A percentile compares a stretch with the other conserved stretches of the same genome.
Conservation (phyloP, 2,888 invertebrate genomes). For the Melitaea athalia region DNA sequence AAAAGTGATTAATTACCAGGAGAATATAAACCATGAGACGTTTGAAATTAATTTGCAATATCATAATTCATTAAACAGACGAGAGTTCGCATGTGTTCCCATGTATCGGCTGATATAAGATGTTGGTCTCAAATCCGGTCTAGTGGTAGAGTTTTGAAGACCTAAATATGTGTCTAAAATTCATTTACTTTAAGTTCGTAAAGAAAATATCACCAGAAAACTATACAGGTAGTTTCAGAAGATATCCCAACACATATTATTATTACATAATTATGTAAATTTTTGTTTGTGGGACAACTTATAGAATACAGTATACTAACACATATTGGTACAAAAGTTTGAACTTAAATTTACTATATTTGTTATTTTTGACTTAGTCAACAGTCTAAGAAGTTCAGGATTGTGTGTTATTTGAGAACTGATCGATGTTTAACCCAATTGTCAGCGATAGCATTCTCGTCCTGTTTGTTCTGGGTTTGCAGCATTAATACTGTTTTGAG, state of each 20-base stretch:
- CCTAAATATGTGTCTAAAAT: too few relatives aligned
- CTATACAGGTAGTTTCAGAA: too few relatives aligned
- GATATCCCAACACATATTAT: neutral
- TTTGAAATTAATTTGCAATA: neutral
- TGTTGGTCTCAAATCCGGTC: too few relatives aligned
- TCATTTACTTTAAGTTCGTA: too few relatives aligned
- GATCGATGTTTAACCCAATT: conserved; percentile 53
- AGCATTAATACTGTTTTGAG: conserved; percentile 27
- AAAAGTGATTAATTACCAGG: neutral
- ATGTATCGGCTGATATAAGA: too few relatives aligned
- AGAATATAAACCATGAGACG: neutral
- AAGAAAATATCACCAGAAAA: too few relatives aligned
- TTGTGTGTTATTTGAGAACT: conserved; percentile 55
- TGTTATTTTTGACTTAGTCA: conserved; percentile 22
- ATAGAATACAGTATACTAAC: too few relatives aligned
- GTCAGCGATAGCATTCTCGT: conserved; percentile 42
- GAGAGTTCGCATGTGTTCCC: too few relatives aligned
- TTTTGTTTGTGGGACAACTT: too few relatives aligned
- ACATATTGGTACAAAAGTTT: too few relatives aligned
- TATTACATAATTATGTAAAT: neutral
- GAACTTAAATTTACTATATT: neutral
- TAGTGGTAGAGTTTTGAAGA: too few relatives aligned
- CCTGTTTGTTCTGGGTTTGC: conserved; percentile 28
- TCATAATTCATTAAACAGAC: neutral
- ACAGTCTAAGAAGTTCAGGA: conserved; percentile 28